Base-by-base conservation (phyloP, 2,797 vertebrate species). In the Benthosema pterotum region DNA sequence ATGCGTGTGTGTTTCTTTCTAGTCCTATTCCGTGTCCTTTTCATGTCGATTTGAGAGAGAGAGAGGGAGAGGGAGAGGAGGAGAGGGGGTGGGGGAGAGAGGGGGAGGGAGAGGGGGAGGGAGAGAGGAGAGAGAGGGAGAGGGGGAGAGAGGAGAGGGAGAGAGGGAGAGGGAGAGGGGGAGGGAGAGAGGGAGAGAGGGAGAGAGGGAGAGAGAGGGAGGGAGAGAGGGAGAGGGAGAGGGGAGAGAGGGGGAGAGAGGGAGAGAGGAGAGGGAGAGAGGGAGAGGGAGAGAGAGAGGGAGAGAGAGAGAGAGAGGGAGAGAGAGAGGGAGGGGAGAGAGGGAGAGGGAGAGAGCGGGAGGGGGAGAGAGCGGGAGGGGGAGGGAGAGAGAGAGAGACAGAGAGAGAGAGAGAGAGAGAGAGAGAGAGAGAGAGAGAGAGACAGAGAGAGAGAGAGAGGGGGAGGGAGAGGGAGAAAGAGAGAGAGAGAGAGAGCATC, bases 401-500 rank as follows among this genome's bases (percentile, higher is more conserved):
- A n/a, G 48, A 17, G 51, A 65, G 83, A 88, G 79, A 83, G 74
- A 75, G 83, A 82, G 81, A 2, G 19, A 2, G 19, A 22, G 19
- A 2, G 19, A 22, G 19, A 25, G 22, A n/a, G 48, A 17, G 51
- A 65, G 83, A 88, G 79, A 83, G 74, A 75, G 83, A 82, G 81
- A 2, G 19, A 2, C 2, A 22, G 19, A 2, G 19, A 22, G 19
- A 25, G 22, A n/a, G 48, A 17, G 51, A 65, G 83, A 88, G 79
- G 82, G 74, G 75, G 83, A 82, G 81, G 2, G 19, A 2, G 19
- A 22, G 19, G 2, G 19, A 22, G 19, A 25, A 5, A 25, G 83
- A 88, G 79, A 83, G 83, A 88, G 79, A 83, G 83, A 88, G 79
- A 83, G 74, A 75, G 83, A 82, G 81, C 92, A 93, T 93, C 91